Base-by-base conservation (phyloP, 2,797 vertebrate species). In the Darevskia nairensis region DNA sequence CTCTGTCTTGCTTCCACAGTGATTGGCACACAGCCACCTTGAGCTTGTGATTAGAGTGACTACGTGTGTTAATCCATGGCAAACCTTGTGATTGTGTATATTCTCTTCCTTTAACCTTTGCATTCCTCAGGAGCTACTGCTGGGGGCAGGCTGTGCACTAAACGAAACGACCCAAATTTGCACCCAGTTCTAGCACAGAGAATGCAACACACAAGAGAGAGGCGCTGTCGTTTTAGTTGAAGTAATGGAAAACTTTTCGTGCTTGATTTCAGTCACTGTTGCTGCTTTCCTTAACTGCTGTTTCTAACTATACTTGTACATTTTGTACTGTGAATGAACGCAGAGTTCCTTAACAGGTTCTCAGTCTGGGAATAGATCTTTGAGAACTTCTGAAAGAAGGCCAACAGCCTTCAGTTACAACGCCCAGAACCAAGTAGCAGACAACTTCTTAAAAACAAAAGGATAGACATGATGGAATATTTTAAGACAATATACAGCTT, bases 381-480 rank as follows among this genome's bases (percentile, higher is more conserved):
- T 85, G 82, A 72, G 55, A 80, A 74, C 55, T 66, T 80, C 69
- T 85, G 88, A 74, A 85, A 89, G n/a, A 55, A 66, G 39, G 23
- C 83, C 82, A 85, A 75, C 8, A 74, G 64, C 41, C 75, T 80
- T 85, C 68, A 50, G 55, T 15, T 6, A 44, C 19, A 21, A 11
- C 44, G 68, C 46, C n/a, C 41, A 50, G 29, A 80, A 80, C 80
- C 6, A 75, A 75, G n/a, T n/a, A 44, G 41, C 55, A 50, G 29
- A 41, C 27, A 27, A 25, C 74, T 72, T 72, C 29, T 32, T 59
- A 64, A 76, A 82, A 66, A 44, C 23, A 71, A 71, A 69, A 39
- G 23, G 27, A 80, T 71, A 6, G 32, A 64, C 17, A 86, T 1
- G 11, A 11, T 39, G 9, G 3, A n/a, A 21, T n/a, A 39, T 32